Evolutionary conservation across 2,888 invertebrate species (phyloP).

Genomic region (Exephanes ischioxanthus): DNA sequence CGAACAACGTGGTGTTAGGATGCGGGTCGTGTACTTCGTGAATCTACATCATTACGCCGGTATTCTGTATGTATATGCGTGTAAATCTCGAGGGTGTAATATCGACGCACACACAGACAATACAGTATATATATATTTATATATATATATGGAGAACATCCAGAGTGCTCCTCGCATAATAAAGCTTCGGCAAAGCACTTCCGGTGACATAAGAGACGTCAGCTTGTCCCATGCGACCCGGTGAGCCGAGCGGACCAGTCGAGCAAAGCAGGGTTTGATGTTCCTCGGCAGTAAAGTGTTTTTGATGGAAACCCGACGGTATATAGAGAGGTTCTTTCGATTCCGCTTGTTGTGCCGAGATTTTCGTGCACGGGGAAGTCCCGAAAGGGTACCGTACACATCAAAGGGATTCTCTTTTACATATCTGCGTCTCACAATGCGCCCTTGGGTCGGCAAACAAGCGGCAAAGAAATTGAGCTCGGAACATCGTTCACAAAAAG

Average conservation of each 20-base stretch:
- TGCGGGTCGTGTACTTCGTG: not conserved
- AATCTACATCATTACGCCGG: not conserved
- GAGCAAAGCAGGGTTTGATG: constrained; percentile 59
- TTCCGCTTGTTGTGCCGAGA: constrained; percentile 22
- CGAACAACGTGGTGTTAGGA: not conserved
- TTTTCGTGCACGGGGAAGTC: constrained; percentile 7
- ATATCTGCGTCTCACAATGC: not conserved
- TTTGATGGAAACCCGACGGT: constrained; percentile 52
- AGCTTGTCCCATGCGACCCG: constrained; percentile 61
- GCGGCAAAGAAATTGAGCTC: not conserved
- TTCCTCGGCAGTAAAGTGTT: constrained; percentile 56
- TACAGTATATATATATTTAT: not conserved
- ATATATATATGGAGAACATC: constrained; percentile 48
- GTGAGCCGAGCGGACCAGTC: constrained; percentile 36
- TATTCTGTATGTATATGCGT: constrained; percentile 19
- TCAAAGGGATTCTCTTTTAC: not conserved
- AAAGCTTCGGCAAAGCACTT: constrained; percentile 62
- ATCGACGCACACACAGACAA: constrained; percentile 29
- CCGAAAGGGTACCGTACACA: constrained; percentile 1
- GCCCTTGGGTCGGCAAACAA: not conserved
- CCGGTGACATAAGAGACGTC: constrained; percentile 63
- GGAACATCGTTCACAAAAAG: not conserved
- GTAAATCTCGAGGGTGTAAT: constrained; percentile 41
- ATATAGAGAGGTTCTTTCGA: constrained; percentile 32
- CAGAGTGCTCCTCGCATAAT: constrained; percentile 68